Base-by-base conservation (phyloP, 2,797 vertebrate species). In the Microhierax caerulescens region DNA sequence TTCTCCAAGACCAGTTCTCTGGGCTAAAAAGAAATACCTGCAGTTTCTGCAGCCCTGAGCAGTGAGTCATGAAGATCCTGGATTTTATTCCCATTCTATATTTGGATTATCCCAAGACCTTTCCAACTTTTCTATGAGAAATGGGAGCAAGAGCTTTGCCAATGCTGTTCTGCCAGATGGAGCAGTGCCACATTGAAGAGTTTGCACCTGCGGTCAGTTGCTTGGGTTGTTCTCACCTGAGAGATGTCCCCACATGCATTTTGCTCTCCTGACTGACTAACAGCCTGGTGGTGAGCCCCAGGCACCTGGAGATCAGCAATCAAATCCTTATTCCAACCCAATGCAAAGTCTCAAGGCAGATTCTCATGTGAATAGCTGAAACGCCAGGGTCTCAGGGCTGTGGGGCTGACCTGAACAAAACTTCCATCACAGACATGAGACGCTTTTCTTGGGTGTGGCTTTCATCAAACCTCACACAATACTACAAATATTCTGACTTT, bases 401-500 rank as follows among this genome's bases (percentile, higher is more conserved):
- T 7, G 18, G 30, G 19, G 10, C 24, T 77, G 50, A 17, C 14
- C 18, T 23, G 25, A 36, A 51, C 30, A 64, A 48, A 69, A 39
- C 5, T 57, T 48, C 3, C 32, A 39, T 16, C 7, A 11, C 6
- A n/a, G 19, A 14, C 47, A 36, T 2, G 19, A 59, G 27, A 11
- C 5, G n/a, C 27, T 48, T 75, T 59, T 53, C 22, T 22, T 34
- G 2, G 0, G 0, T 22, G 48, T 48, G 73, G 9, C 5, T 85
- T 83, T 59, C 79, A 30, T 23, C 57, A 47, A 18, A n/a, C 10
- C 19, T 50, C 50, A 56, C 30, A 5, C 23, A 67, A 16, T 9
- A 9, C 34, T 9, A 45, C 7, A 41, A 59, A 63, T 30, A 32
- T 1, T 36, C 25, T 45, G 37, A 6, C 51, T 84, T 54, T 64